Conservation (phyloP, 2,888 invertebrate species). For the Arge pagana region DNA sequence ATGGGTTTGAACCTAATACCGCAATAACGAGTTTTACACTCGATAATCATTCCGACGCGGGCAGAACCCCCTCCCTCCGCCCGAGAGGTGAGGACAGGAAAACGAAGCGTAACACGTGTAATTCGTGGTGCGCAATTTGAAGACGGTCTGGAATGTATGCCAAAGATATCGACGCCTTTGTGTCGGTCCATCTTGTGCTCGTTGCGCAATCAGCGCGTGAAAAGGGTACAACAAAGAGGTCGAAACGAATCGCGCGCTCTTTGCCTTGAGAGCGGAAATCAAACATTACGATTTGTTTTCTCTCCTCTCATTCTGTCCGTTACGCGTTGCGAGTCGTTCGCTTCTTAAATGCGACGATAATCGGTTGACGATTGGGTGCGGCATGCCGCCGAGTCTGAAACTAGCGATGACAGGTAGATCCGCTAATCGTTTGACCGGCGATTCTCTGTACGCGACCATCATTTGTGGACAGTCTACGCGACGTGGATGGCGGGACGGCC, state of each 20-base stretch:
- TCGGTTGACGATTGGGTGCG: slow-evolving; percentile 19
- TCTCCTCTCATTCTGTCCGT: not conserved
- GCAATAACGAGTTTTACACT: slow-evolving; percentile 19
- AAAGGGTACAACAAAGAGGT: too few relatives aligned
- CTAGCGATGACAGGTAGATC: slow-evolving; percentile 54
- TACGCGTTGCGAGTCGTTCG: slow-evolving; percentile 8
- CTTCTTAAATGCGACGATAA: slow-evolving; percentile 10
- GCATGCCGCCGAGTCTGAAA: slow-evolving; percentile 38
- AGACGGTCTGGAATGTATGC: too few relatives aligned
- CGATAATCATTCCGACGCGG: too few relatives aligned
- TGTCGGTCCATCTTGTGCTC: too few relatives aligned
- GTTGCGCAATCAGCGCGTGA: too few relatives aligned
- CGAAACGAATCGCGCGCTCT: too few relatives aligned
- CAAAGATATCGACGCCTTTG: too few relatives aligned
- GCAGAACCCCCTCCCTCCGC: too few relatives aligned
- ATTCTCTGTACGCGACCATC: not conserved
- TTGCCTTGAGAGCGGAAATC: slow-evolving; percentile 14
- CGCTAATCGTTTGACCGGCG: slow-evolving; percentile 49
- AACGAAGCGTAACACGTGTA: too few relatives aligned
- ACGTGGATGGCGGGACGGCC: slow-evolving; percentile 13
- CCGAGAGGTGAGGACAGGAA: too few relatives aligned
- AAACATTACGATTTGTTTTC: slow-evolving; percentile 1
- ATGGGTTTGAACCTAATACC: slow-evolving; percentile 2
- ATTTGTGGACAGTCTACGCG: slow-evolving; percentile 4
- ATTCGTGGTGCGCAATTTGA: too few relatives aligned